Conservation (phyloP, 2,113 vertebrate species). For the Picathartes gymnocephalus region DNA sequence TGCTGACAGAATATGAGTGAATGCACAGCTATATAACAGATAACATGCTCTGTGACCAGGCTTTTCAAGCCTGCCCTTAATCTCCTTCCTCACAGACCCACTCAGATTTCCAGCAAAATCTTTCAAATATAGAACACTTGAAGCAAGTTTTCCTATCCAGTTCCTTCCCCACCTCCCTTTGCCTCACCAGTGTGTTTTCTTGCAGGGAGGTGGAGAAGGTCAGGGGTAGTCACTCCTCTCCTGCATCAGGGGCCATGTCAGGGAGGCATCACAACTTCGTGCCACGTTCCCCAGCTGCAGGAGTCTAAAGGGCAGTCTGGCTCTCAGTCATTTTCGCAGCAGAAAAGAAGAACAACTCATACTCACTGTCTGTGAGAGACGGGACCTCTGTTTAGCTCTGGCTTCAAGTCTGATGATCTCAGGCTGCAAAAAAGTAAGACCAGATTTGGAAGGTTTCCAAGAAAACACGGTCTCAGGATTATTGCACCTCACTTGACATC, state of each 20-base stretch:
- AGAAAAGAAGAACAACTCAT: neutral
- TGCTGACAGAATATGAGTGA: neutral
- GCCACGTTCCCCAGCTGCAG: fast-evolving
- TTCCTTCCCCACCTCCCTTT: neutral
- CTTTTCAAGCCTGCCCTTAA: neutral
- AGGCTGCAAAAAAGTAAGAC: neutral
- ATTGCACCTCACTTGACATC: neutral
- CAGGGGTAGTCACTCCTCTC: neutral
- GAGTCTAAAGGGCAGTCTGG: neutral
- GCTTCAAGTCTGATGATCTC: neutral
- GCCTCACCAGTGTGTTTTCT: neutral
- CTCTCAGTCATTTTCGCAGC: neutral
- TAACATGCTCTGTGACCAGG: neutral
- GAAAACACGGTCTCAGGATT: neutral
- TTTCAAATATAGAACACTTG: neutral
- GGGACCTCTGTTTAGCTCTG: neutral
- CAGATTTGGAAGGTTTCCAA: neutral
- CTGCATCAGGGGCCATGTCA: fast-evolving
- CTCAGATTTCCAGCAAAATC: neutral
- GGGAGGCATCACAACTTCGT: neutral
- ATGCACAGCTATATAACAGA: neutral
- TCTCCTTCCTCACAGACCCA: neutral
- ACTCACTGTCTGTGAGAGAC: neutral
- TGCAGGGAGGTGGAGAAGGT: neutral
- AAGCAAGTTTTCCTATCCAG: neutral